phyloP scores from a whole-genome alignment of 2,113 vertebrate genomes.

The Pandion haliaetus region DNA sequence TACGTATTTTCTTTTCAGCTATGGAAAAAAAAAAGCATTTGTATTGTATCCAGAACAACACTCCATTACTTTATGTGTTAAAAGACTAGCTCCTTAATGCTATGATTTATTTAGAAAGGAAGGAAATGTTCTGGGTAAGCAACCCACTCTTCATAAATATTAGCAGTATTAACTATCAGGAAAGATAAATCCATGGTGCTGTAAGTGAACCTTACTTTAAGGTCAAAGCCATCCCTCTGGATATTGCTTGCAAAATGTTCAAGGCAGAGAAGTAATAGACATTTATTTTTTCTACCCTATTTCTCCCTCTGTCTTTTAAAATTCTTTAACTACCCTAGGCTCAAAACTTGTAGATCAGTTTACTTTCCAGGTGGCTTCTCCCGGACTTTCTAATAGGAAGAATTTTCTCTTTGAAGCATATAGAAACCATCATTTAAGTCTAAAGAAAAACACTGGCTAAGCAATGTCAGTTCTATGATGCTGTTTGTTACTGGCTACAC shows the following conservation, averaged over 20 bases:
- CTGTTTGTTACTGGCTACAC: constrained; percentile 51
- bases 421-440: constrained; percentile 49
- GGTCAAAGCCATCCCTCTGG: not conserved
- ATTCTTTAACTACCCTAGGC: not conserved
- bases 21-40: not conserved
- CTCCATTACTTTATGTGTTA: not conserved
- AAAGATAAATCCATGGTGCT: not conserved
- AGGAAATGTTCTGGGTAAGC: not conserved
- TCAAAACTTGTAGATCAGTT: constrained; percentile 13
- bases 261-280: not conserved
- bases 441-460: constrained; percentile 46
- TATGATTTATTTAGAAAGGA: constrained; percentile 14
- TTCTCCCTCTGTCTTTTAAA: constrained; percentile 8
- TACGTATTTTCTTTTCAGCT: not conserved
- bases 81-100: not conserved
- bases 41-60: not conserved
- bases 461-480: constrained; percentile 61
- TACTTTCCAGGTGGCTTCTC: constrained; percentile 42
- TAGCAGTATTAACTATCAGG: not conserved
- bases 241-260: not conserved
- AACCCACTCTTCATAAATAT: not conserved
- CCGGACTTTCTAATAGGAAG: constrained; percentile 9
- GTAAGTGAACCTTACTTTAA: not conserved
- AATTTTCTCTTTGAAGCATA: constrained; percentile 42
- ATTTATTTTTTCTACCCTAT: not conserved